Percentiles rank a stretch among this genome's conserved stretches.
Conservation (phyloP, 2,113 vertebrate species). For the Oplegnathus fasciatus region DNA sequence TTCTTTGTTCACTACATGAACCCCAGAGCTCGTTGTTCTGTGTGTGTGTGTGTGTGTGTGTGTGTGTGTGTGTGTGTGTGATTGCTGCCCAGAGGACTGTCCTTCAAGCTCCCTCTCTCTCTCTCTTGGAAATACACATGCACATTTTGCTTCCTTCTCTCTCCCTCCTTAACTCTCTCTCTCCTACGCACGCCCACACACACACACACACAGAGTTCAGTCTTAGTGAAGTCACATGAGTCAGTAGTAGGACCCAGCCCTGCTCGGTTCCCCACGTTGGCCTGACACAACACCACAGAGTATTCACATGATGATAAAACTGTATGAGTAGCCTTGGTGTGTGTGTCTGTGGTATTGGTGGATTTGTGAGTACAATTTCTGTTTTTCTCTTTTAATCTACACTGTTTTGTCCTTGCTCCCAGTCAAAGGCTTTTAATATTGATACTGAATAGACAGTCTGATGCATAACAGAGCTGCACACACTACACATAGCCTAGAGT, state of each 20-base stretch:
- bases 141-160: neutral
- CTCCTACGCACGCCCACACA: neutral
- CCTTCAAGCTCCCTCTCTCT: conserved; percentile 7
- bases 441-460: neutral
- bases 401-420: too few relatives aligned
- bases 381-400: neutral
- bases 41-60: neutral
- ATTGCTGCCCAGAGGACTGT: conserved; percentile 6
- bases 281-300: conserved; percentile 27
- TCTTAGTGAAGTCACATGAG: conserved; percentile 54
- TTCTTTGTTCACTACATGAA: conserved; percentile 76
- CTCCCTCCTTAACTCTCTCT: conserved; percentile 3
- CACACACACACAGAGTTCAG: neutral
- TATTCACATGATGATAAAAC: conserved; percentile 25
- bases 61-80: conserved; percentile 7
- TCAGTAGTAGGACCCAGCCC: conserved; percentile 25
- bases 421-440: neutral
- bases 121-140: neutral
- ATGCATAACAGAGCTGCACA: neutral
- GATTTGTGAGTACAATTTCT: neutral
- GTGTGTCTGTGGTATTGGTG: neutral
- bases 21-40: conserved; percentile 26
- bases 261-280: conserved; percentile 20
- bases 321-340: neutral
- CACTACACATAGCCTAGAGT: neutral